Evolutionary conservation across 2,113 vertebrate genomes (phyloP), one percentile per base, ranked within the genome.

Genomic region (Callocephalon fimbriatum): DNA sequence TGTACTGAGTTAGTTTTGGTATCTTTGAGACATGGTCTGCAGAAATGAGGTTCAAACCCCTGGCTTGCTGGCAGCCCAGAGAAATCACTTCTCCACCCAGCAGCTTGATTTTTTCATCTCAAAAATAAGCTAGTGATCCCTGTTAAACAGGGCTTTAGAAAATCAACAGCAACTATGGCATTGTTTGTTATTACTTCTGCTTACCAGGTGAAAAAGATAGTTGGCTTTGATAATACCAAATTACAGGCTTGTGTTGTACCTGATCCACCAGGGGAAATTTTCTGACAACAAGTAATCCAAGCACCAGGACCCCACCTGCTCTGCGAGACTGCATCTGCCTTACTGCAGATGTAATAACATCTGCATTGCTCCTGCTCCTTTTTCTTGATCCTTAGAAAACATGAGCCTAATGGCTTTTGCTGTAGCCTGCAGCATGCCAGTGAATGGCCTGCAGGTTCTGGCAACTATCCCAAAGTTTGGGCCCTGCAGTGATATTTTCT

Each of bases 281-380:
- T 68, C 75, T 44, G 47, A 58, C 67, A 68, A 53, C 0, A 3
- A 88, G 77, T 44, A 79, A 85, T 4, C 29, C 62, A 73, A 94
- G 58, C 54, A 37, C 53, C 17, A 11, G 65, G n/a, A 91, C 66
- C 67, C 44, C 78, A 79, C 85, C 78, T 80, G 82, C 78, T 83
- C 88, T 62, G 48, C 7, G 17, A 70, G 53, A 90, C 0, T 80
- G 45, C 59, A 73, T 63, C 80, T 94, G 83, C 73, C 76, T 65
- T 66, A 12, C 26, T 86, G 61, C 94, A 96, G 92, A 87, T 95
- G 91, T 54, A 82, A 18, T 20, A 94, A 88, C 95, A 96, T 81
- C 87, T 94, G 95, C 59, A 73, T 68, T 71, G 85, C 65, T 68
- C 59, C 85, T n/a, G 21, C 71, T 71, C 59, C 63, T 94, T 88